Base-by-base conservation (phyloP, 2,113 vertebrate species). In the Muscicapa adusta region DNA sequence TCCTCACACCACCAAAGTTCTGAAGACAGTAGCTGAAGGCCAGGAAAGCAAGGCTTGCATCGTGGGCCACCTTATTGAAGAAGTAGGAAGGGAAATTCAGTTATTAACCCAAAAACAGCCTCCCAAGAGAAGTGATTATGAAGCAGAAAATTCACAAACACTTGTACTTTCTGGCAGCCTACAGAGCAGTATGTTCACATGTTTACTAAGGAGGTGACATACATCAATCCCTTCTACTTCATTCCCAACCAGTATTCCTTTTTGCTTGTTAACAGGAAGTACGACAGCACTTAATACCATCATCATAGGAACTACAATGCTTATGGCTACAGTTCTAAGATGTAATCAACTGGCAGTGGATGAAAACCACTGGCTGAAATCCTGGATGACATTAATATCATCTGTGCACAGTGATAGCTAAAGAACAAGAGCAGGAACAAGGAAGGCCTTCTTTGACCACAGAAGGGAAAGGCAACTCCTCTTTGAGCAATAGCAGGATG, bases 1-100 rank as follows among this genome's bases (percentile, higher is more conserved):
- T 97, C 91, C 91, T 97, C 96, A 96, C 94, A 94, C 91, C 94
- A 94, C 93, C 95, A 97, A 87, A 96, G 93, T 86, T 97, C 94
- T 95, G 95, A 47, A 96, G 87, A 94, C 94, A 95, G 91, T 89
- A 95, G 94, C 62, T 94, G 95, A 91, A 94, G 89, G 85, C 94
- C 96, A 79, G 94, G 94, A 94, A 96, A 96, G 67, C 71, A 95
- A 94, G 81, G 78, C 94, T 95, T 96, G 96, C 89, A 95, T 94
- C 43, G 63, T 0, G 62, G 81, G 71, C 84, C 96, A 97, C 94
- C 94, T 96, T 95, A 76, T 95, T 94, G 66, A 87, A 97, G 93
- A 97, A 89, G 93, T 1, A 92, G 86, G 93, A 97, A 96, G 93
- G 95, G 93, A 96, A 91, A 96, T 94, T 71, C 1, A 2, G 43